Conservation (phyloP, 2,797 vertebrate genomes). For the Threskiornis aethiopicus region DNA sequence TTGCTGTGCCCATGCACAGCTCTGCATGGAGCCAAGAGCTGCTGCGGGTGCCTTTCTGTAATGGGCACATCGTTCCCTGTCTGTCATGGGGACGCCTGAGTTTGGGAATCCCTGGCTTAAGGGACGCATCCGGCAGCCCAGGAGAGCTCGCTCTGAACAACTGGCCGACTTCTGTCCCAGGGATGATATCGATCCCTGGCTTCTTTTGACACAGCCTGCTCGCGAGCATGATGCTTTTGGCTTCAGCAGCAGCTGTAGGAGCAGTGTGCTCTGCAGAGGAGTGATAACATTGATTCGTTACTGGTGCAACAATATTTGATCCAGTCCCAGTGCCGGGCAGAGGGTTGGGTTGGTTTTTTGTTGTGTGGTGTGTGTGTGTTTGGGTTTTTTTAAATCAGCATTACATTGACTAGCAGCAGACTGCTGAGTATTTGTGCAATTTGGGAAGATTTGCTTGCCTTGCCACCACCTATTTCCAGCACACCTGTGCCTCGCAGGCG, state of each 20-base stretch:
- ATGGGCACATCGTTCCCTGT: background rate
- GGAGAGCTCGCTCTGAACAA: background rate
- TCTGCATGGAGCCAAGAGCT: background rate
- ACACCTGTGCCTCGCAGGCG: background rate
- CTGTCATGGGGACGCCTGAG: background rate
- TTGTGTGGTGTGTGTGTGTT: background rate
- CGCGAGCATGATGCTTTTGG: background rate
- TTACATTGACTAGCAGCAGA: background rate
- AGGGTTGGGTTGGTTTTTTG: background rate
- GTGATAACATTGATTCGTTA: background rate
- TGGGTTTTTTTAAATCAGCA: background rate
- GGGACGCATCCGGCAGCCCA: background rate
- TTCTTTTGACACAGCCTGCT: background rate
- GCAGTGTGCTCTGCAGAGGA: background rate
- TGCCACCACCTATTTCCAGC: background rate
- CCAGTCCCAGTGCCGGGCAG: background rate
- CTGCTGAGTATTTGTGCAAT: background rate
- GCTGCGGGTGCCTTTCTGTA: background rate
- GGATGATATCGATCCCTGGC: background rate
- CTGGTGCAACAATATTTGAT: background rate
- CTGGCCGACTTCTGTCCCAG: background rate
- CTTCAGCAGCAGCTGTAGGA: background rate
- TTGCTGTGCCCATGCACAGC: accelerated
- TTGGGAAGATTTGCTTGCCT: background rate
- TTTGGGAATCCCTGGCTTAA: background rate